A percentile compares a stretch with the other conserved stretches of the same genome.
Evolutionary conservation across 2,888 invertebrate species (phyloP).

Genomic region (Cheiracanthium punctorium): DNA sequence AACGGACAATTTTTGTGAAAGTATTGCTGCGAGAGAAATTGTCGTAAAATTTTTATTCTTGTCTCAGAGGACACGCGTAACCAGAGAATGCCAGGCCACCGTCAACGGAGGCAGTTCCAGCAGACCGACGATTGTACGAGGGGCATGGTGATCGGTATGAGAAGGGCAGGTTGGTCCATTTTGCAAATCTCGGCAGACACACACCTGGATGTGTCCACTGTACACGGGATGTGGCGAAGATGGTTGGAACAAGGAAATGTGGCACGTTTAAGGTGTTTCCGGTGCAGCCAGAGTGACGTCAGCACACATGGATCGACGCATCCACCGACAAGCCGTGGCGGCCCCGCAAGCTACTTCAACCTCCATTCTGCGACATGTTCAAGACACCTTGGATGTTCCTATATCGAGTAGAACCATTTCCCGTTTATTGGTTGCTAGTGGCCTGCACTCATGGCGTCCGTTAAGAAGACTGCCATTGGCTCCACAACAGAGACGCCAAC

Average conservation of each 20-base stretch:
- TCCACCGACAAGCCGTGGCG: neutral
- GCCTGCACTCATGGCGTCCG: neutral
- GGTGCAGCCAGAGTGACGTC: neutral
- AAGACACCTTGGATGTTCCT: neutral
- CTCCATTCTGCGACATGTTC: too few relatives aligned
- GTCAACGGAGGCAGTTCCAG: neutral
- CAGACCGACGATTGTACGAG: neutral
- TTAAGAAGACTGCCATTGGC: slow-evolving; percentile 1
- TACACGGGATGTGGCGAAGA: neutral
- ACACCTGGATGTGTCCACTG: neutral
- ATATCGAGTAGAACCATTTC: neutral
- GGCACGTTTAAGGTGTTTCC: neutral
- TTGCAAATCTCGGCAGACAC: neutral
- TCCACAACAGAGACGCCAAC: neutral
- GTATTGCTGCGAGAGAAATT: too few relatives aligned
- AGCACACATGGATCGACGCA: neutral
- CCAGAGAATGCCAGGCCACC: neutral
- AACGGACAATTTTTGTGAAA: too few relatives aligned
- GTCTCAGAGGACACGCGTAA: too few relatives aligned
- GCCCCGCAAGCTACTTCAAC: too few relatives aligned
- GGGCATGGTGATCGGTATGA: neutral
- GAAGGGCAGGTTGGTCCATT: neutral
- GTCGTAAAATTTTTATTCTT: too few relatives aligned
- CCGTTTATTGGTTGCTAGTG: neutral
- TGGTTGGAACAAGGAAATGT: neutral